Evolutionary conservation across 2,888 invertebrate species (phyloP).

Genomic region (Helleia helle): DNA sequence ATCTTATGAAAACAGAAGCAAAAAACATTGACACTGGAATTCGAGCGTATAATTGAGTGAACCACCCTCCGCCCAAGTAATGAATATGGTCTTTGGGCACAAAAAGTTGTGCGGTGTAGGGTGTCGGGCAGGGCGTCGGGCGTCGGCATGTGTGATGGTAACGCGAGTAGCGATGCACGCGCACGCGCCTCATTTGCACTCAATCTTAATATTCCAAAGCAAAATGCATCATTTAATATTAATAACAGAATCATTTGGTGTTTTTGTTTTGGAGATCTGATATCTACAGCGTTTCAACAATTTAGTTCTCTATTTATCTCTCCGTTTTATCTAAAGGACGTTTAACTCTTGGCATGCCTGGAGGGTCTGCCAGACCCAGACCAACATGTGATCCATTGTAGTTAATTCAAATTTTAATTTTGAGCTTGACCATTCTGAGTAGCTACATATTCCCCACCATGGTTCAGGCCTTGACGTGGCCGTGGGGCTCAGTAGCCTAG

Average conservation of each 20-base stretch:
- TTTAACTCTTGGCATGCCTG: no score
- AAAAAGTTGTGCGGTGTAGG: slow-evolving; percentile 29
- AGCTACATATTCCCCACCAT: no score
- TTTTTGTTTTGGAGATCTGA: slow-evolving; percentile 27
- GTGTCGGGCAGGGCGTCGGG: slow-evolving; percentile 36
- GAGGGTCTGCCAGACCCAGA: no score
- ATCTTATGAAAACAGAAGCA: not conserved
- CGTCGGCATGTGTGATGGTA: slow-evolving; percentile 6
- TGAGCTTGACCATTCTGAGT: no score
- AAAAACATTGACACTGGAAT: not conserved
- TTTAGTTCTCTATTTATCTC: no score
- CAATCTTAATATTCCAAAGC: slow-evolving; percentile 59
- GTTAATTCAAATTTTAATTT: no score
- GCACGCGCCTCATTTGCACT: slow-evolving; percentile 18
- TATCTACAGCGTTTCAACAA: no score
- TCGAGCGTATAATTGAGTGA: slow-evolving; percentile 51
- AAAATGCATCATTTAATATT: slow-evolving; percentile 61
- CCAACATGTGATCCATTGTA: no score
- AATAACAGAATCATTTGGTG: slow-evolving; percentile 42
- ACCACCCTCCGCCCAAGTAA: slow-evolving; percentile 58
- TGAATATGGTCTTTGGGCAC: slow-evolving; percentile 47
- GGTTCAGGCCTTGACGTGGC: no score
- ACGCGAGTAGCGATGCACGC: slow-evolving; percentile 7
- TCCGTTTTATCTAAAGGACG: no score
- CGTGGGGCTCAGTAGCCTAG: no score